phyloP scores from a whole-genome alignment of 2,113 vertebrate genomes.

The Micromys minutus region DNA sequence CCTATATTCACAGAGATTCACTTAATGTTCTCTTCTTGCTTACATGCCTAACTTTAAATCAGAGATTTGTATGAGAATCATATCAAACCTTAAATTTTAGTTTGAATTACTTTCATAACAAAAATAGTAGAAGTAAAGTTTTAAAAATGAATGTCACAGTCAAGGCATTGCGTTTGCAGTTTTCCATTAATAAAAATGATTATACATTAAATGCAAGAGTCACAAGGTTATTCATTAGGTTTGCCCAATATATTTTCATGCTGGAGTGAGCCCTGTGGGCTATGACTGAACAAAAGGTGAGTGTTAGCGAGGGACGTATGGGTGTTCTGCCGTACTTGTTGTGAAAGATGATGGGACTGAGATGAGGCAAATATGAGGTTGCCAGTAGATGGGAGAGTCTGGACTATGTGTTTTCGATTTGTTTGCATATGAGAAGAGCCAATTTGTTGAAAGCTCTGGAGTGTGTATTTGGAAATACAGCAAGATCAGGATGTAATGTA shows the following conservation, averaged over 20 bases:
- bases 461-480: neutral
- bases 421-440: neutral
- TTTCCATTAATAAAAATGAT: neutral
- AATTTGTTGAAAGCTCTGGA: neutral
- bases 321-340: neutral
- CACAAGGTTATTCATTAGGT: neutral
- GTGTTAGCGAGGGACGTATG: no score
- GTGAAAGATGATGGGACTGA: no score
- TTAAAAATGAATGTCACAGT: neutral
- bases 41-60: neutral
- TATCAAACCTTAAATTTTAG: neutral
- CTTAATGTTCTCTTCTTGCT: neutral
- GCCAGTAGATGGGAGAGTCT: no score
- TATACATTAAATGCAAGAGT: neutral
- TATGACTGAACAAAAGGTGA: fast-evolving
- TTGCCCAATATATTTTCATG: neutral
- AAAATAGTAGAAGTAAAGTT: constrained; percentile 17
- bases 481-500: neutral
- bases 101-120: constrained; percentile 39
- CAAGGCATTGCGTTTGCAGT: neutral
- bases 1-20: neutral
- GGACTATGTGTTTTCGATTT: neutral
- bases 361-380: neutral
- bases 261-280: fast-evolving
- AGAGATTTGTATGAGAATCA: neutral